Evolutionary conservation across 2,888 invertebrate genomes (phyloP).

Genomic region (Drosophila siamana): DNA sequence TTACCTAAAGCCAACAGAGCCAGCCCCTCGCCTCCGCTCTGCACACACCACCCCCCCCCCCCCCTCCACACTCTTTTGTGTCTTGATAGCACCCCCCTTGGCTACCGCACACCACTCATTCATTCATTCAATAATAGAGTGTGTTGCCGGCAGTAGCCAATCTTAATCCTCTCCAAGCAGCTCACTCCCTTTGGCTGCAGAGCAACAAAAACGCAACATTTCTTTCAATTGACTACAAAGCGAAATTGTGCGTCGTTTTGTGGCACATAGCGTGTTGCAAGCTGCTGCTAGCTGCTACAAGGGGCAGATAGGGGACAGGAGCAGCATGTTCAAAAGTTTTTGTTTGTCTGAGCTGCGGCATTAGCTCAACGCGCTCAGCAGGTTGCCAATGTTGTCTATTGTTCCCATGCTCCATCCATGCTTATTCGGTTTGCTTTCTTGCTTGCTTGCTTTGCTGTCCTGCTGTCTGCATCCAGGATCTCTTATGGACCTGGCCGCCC

Average conservation of each 20-base stretch:
- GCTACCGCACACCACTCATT: background rate
- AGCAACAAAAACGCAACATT: slow-evolving; percentile 33
- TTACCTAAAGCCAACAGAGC: slow-evolving; percentile 63
- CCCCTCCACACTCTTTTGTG: background rate
- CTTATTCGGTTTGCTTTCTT: slow-evolving; percentile 4
- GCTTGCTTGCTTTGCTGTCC: slow-evolving; percentile 16
- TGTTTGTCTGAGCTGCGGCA: slow-evolving; percentile 77
- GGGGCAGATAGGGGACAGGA: too few relatives aligned
- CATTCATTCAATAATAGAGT: slow-evolving; percentile 38
- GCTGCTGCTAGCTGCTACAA: background rate
- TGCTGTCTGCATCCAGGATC: slow-evolving; percentile 15
- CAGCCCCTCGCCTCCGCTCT: too few relatives aligned
- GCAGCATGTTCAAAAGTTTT: slow-evolving; percentile 28
- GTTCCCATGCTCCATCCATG: slow-evolving; percentile 43
- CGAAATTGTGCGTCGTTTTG: slow-evolving; percentile 49
- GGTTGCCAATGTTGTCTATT: slow-evolving; percentile 75
- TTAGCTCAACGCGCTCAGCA: slow-evolving; percentile 70
- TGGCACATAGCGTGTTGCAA: slow-evolving; percentile 30
- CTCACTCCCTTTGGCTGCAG: background rate
- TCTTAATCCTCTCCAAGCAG: slow-evolving; percentile 27
- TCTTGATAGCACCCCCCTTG: background rate
- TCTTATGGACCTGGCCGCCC: slow-evolving; percentile 13
- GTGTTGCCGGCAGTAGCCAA: slow-evolving; percentile 38
- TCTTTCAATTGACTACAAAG: slow-evolving; percentile 58
- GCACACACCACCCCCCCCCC: too few relatives aligned